Evolutionary conservation across 2,797 vertebrate species (phyloP).

Genomic region (Tenualosa thibaudeaui): DNA sequence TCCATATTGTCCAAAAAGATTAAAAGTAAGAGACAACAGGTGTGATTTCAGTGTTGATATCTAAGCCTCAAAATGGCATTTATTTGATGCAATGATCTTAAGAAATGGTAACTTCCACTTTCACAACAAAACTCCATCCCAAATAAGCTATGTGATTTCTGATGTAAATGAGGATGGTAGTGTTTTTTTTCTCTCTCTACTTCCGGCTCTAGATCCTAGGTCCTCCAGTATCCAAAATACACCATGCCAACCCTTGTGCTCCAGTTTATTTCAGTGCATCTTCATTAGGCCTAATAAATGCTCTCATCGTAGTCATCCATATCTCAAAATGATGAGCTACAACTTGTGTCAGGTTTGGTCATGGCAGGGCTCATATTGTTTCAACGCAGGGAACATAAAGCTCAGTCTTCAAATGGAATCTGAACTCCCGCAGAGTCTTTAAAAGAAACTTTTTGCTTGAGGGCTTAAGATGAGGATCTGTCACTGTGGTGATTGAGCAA

Average conservation of each 20-base stretch:
- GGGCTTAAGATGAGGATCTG: background rate
- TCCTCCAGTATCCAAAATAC: background rate
- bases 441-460: background rate
- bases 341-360: background rate
- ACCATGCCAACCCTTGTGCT: background rate
- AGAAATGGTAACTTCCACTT: too few species aligned
- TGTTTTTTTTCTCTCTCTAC: background rate
- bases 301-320: background rate
- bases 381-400: background rate
- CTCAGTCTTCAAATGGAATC: background rate
- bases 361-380: too few species aligned
- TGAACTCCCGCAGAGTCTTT: background rate
- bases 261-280: background rate
- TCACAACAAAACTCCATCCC: too few species aligned
- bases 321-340: background rate
- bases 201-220: background rate
- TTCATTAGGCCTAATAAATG: background rate
- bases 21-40: too few species aligned
- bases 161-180: background rate
- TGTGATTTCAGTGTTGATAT: too few species aligned
- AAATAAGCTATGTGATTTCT: background rate
- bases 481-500: constrained; percentile 11
- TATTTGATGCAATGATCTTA: too few species aligned
- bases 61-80: too few species aligned
- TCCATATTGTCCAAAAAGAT: too few species aligned